Base-by-base conservation (phyloP, 2,888 invertebrate species). In the Druceiella hillmani region DNA sequence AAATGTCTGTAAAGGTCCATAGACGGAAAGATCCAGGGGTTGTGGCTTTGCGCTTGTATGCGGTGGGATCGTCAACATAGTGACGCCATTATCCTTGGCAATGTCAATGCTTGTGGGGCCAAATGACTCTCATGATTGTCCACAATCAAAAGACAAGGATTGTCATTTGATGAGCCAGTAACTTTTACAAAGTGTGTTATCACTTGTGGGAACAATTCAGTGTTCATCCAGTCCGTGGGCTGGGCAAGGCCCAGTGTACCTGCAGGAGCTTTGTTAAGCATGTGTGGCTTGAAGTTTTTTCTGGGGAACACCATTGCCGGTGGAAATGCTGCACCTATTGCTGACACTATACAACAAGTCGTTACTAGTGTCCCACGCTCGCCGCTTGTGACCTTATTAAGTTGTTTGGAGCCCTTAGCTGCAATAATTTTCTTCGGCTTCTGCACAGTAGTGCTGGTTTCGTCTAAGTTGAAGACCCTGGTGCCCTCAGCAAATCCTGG, bases 21-120 rank as follows among this genome's bases (percentile, higher is more conserved):
- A n/a, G n/a, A 58, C 53, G 30, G 51, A 47, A 16, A 54, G 45
- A 47, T 61, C 56, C 14, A 59, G 46, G 20, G 57, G 59, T 49
- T 61, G 61, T 34, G 59, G 45, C 42, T 55, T 56, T 42, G 57
- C 56, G 22, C 52, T 52, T 40, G 55, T 55, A 47, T 62, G 58
- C 7, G 57, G 59, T 20, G 57, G 58, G 36, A 59, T 52, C 4
- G 57, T 55, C 30, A 61, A 47, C 39, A 59, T 43, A 30, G 54
- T 46, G 25, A 63, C 53, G 10, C 59, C 56, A 47, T 54, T 51
- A 16, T 52, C 51, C 48, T 54, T 54, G 46, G 46, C 55, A 47
- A 40, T 45, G 47, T 50, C 51, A n/a, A n/a, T n/a, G n/a, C n/a
- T n/a, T n/a, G n/a, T n/a, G n/a, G n/a, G n/a, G n/a, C n/a, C n/a